These are phyloP conservation scores for Plodia interpunctella DNA, from an alignment of 1,140 invertebrate species.

Conservation along the genomic window DNA sequence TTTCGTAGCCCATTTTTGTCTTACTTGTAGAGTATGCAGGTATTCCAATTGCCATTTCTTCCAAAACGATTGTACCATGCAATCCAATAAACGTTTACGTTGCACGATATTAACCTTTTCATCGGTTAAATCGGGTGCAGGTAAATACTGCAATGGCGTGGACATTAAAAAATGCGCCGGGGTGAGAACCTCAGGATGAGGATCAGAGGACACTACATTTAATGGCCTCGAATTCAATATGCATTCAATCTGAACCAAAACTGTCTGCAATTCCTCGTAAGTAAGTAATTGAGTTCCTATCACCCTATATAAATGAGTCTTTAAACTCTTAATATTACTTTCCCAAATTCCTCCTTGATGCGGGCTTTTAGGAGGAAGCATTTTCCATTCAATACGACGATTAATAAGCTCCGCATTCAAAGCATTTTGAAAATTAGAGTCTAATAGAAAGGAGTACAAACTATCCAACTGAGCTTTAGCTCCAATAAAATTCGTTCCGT, in stretches of 20 bases:
- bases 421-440: not conserved
- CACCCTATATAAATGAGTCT: constrained; percentile 8
- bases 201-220: not conserved
- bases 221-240: not conserved
- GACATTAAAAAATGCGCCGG: constrained; percentile 6
- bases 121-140: not conserved
- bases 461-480: not conserved
- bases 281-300: constrained; percentile 5
- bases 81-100: constrained; percentile 4
- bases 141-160: not conserved
- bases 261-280: too few relatives aligned
- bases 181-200: not conserved
- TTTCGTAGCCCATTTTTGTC: constrained; percentile 25
- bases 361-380: not conserved
- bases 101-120: not conserved
- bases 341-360: constrained; percentile 8
- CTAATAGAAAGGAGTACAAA: not conserved
- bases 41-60: constrained; percentile 11
- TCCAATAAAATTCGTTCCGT: constrained; percentile 1
- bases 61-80: too few relatives aligned
- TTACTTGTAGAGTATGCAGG: constrained; percentile 14
- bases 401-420: not conserved
- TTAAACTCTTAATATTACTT: too few relatives aligned
- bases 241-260: not conserved
- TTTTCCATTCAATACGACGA: not conserved